These are phyloP conservation scores for Sorex maritimensis DNA, from an alignment of 2,797 vertebrate species.

Conservation along the genomic window DNA sequence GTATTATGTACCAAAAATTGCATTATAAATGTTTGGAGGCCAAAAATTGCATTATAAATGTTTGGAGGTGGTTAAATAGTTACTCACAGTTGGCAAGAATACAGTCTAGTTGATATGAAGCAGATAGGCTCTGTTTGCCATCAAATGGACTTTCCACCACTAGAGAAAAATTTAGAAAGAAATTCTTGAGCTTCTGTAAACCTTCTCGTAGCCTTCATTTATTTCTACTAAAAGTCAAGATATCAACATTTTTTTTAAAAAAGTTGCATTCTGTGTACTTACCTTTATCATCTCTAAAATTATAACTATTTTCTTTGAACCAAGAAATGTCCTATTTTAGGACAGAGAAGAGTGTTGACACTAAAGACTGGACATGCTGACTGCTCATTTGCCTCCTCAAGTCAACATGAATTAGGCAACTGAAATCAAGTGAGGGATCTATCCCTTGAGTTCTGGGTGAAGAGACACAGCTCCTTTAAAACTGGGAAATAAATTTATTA, in stretches of 20 bases:
- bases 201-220: neutral
- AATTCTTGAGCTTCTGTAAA: slow-evolving; percentile 57
- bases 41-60: slow-evolving; percentile 49
- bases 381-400: neutral
- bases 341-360: neutral
- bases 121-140: slow-evolving; percentile 74
- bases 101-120: slow-evolving; percentile 65
- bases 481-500: neutral
- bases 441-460: neutral
- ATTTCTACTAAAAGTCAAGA: neutral
- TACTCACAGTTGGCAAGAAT: slow-evolving; percentile 70
- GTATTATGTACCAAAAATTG: slow-evolving; percentile 59
- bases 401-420: neutral
- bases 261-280: neutral
- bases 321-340: neutral
- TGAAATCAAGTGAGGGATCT: neutral
- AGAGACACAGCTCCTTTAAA: neutral
- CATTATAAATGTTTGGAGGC: too few relatives aligned
- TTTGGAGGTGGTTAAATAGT: slow-evolving; percentile 78
- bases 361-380: rapidly evolving
- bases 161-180: slow-evolving; percentile 65
- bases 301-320: neutral
- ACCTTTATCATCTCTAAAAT: neutral
- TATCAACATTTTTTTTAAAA: neutral
- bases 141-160: slow-evolving; percentile 75